Evolutionary conservation across 2,888 invertebrate genomes (phyloP).

Genomic region (Hirtodrosophila duncani): DNA sequence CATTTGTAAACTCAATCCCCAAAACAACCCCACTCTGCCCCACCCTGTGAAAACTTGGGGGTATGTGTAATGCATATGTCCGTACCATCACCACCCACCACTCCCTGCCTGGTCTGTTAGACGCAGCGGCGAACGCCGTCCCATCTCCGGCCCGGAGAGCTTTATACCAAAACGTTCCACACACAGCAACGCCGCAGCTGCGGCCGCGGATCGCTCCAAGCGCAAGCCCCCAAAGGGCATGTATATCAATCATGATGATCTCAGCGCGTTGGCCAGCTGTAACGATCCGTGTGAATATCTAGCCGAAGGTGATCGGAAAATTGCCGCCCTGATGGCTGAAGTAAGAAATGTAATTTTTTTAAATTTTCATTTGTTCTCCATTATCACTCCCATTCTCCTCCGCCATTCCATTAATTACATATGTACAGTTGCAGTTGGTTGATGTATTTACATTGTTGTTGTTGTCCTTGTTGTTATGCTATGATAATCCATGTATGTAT

Average conservation of each 20-base stretch:
- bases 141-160: constrained; percentile 84
- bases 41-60: too few relatives aligned
- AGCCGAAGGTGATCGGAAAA: constrained; percentile 94
- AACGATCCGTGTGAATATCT: constrained; percentile 85
- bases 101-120: constrained; percentile 77
- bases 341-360: constrained; percentile 82
- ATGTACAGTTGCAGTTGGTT: too few relatives aligned
- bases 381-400: background rate
- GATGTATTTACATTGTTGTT: too few relatives aligned
- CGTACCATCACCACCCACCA: background rate
- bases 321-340: constrained; percentile 96
- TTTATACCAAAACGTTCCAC: constrained; percentile 75
- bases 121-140: constrained; percentile 89
- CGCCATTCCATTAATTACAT: too few relatives aligned
- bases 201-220: constrained; percentile 80
- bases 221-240: constrained; percentile 97
- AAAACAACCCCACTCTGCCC: too few relatives aligned
- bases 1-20: too few relatives aligned
- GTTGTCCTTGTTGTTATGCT: too few relatives aligned
- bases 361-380: background rate
- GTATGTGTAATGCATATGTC: too few relatives aligned
- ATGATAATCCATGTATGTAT: too few relatives aligned
- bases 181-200: constrained; percentile 57
- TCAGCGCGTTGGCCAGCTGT: constrained; percentile 88
- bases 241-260: constrained; percentile 98